These are phyloP conservation scores for Xiphophorus couchianus DNA, from an alignment of 2,113 vertebrate genomes.

Conservation along the genomic window DNA sequence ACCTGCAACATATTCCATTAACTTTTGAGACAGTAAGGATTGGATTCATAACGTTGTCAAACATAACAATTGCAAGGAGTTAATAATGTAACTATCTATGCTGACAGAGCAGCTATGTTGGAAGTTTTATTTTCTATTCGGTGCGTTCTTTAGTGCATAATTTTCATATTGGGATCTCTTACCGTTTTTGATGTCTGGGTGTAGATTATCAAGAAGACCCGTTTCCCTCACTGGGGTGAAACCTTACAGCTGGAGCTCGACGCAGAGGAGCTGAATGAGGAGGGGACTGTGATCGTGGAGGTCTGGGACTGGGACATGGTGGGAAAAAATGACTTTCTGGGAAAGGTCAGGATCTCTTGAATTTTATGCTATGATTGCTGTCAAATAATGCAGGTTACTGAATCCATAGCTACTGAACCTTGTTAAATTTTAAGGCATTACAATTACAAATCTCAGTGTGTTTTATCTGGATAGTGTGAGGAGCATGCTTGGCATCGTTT, in stretches of 20 bases:
- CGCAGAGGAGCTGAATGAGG: slow-evolving; percentile 56
- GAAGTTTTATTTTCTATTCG: not conserved
- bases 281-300: slow-evolving; percentile 80
- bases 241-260: slow-evolving; percentile 84
- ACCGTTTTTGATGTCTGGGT: not conserved
- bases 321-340: slow-evolving; percentile 93
- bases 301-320: slow-evolving; percentile 96
- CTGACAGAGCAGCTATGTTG: not conserved
- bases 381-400: not conserved
- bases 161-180: not conserved
- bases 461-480: not conserved
- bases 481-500: not conserved
- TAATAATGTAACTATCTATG: not conserved
- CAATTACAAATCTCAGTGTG: not conserved
- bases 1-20: too few relatives aligned
- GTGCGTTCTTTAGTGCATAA: not conserved
- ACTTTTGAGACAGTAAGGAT: too few relatives aligned
- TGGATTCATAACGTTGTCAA: too few relatives aligned
- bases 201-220: slow-evolving; percentile 91
- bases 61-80: too few relatives aligned
- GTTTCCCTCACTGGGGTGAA: slow-evolving; percentile 90
- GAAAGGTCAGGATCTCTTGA: slow-evolving; percentile 78
- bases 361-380: not conserved
- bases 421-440: not conserved
- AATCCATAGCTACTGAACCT: not conserved